Percentiles rank a stretch among this genome's conserved stretches.
Conservation (phyloP, 1,140 invertebrate species). For the Brachionus angularis region DNA sequence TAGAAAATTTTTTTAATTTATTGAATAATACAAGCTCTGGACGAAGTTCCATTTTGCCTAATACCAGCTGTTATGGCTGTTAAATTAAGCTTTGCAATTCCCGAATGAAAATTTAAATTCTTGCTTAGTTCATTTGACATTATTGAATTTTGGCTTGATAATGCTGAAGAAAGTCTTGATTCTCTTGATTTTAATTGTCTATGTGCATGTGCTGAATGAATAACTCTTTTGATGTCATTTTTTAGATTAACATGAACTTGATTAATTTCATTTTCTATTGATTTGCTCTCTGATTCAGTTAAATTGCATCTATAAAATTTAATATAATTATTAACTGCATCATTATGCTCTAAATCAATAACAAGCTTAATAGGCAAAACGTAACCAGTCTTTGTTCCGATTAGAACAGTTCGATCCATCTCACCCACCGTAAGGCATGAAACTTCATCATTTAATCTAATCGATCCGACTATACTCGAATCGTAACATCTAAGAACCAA, state of each 20-base stretch:
- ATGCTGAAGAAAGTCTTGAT: background rate
- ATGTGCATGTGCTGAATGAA: constrained; percentile 14
- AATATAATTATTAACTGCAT: constrained; percentile 18
- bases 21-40: constrained; percentile 23
- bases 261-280: no score
- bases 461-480: background rate
- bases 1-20: constrained; percentile 1
- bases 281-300: no score
- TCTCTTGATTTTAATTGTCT: constrained; percentile 24
- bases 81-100: constrained; percentile 1
- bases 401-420: background rate
- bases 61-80: constrained; percentile 17
- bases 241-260: constrained; percentile 1
- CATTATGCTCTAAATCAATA: constrained; percentile 32
- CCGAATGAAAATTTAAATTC: constrained; percentile 6
- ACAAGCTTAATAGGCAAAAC: constrained; percentile 23
- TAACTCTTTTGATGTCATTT: constrained; percentile 25
- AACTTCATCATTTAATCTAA: background rate
- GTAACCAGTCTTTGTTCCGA: constrained; percentile 30
- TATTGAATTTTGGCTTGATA: background rate
- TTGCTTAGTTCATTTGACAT: background rate
- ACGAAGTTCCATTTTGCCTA: background rate
- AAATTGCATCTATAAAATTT: constrained; percentile 6
- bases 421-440: background rate
- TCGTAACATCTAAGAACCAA: constrained; percentile 24